Evolutionary conservation across 2,888 invertebrate genomes (phyloP), one percentile per base, ranked within the genome.

Genomic region (Drosophila conformis): DNA sequence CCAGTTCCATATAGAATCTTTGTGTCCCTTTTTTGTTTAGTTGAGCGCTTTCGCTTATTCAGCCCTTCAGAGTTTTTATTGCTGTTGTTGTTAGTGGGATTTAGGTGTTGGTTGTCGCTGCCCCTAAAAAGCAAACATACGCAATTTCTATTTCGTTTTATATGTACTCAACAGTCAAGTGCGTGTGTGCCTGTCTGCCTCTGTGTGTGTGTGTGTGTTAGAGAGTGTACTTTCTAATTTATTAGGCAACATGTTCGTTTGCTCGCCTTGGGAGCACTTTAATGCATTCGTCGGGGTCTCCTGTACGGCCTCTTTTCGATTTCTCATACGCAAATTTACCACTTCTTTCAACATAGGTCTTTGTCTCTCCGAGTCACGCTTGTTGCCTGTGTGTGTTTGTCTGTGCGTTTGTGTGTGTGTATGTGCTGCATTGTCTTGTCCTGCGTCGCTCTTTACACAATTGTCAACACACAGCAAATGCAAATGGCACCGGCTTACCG

Each of bases 391-490:
- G 49, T 13, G 10, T 60, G 33, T 59, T n/a, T 48, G 38, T 38
- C 21, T 56, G 48, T 54, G 49, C 60, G 40, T 31, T 27, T 48
- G 29, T 38, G 31, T 62, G 25, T 49, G 15, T 42, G 25, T 21
- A 21, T 48, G 58, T 21, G 59, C 62, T 87, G 85, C 85, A 89
- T 73, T 89, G 79, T 86, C 71, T 83, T 80, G 73, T 62, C 67
- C 76, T 77, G 73, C 69, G 69, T 66, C 77, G 80, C 56, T 80
- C 80, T 75, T 78, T 80, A 78, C 87, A 89, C 89, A 86, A 90
- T 86, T 87, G 87, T 89, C 90, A 87, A 82, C 78, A 82, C 74
- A 83, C 74, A 68, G 62, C 64, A 80, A 85, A 80, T 83, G 80
- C 86, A 85, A 84, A 83, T 82, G 66, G 65, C 73, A 65, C 33